Conservation (phyloP, 1,140 invertebrate species). For the Dreissena polymorpha region DNA sequence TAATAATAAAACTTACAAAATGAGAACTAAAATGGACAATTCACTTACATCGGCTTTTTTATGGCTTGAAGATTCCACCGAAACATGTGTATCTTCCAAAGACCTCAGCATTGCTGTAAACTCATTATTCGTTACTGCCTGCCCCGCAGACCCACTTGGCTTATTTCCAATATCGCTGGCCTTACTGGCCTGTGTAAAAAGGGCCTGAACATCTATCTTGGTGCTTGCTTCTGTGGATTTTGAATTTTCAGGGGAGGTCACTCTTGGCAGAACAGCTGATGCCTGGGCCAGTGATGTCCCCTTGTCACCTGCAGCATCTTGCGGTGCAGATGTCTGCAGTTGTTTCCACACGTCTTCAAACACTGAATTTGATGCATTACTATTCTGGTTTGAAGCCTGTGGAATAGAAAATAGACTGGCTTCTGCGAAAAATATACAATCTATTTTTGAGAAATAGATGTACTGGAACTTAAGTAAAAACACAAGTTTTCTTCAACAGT, state of each 20-base stretch:
- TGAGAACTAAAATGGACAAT: neutral
- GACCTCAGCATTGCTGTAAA: slow-evolving; percentile 67
- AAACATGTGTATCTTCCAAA: slow-evolving; percentile 49
- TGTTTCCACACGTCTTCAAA: slow-evolving; percentile 73
- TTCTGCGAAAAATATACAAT: no score
- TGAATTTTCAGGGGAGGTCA: slow-evolving; percentile 31
- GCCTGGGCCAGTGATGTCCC: slow-evolving; percentile 56
- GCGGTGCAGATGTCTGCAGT: slow-evolving; percentile 53
- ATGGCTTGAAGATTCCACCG: slow-evolving; percentile 3
- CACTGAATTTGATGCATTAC: slow-evolving; percentile 54
- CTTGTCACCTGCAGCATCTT: neutral
- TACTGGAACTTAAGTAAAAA: no score
- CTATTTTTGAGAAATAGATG: no score
- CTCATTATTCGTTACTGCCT: slow-evolving; percentile 53
- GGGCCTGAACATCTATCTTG: slow-evolving; percentile 47
- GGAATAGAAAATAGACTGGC: neutral
- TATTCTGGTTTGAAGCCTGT: neutral
- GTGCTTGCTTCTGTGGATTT: slow-evolving; percentile 5
- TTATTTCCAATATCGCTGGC: neutral
- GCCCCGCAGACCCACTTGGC: neutral
- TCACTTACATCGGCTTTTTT: no score
- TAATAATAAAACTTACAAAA: no score
- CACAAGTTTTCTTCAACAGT: no score
- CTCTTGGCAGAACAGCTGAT: slow-evolving; percentile 56
- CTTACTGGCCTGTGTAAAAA: slow-evolving; percentile 56